Evolutionary conservation across 2,113 vertebrate species (phyloP).

Genomic region (Poeciliopsis retropinna): DNA sequence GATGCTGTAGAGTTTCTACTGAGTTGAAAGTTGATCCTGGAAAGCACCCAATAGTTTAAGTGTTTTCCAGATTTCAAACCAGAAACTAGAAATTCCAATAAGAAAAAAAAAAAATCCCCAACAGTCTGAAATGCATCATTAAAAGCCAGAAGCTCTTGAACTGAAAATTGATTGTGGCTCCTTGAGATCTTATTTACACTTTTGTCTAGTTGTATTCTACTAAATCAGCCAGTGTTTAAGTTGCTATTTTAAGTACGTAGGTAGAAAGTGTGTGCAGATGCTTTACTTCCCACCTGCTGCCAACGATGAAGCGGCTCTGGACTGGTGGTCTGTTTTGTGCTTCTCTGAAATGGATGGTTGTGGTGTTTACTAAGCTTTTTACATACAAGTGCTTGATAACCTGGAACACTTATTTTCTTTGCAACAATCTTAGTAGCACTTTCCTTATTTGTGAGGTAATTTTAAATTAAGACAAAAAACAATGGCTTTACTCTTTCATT

Average conservation of each 20-base stretch:
- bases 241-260: not conserved
- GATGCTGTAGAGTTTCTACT: not conserved
- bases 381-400: no score
- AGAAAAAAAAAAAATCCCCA: no score
- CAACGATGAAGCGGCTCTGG: not conserved
- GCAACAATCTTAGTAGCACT: no score
- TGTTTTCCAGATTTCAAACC: no score
- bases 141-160: not conserved
- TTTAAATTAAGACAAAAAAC: no score
- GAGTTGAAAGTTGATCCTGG: not conserved
- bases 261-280: not conserved
- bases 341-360: not conserved
- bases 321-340: not conserved
- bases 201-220: not conserved
- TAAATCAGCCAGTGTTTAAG: not conserved
- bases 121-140: no score
- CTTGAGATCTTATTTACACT: not conserved
- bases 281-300: not conserved
- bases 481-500: no score
- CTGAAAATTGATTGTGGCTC: not conserved
- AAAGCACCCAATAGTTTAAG: not conserved
- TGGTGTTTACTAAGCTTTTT: no score
- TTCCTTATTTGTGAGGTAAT: no score
- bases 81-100: no score
- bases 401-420: no score